Base-by-base conservation (phyloP, 1,140 invertebrate genomes). In the Lutraria rhynchaena region DNA sequence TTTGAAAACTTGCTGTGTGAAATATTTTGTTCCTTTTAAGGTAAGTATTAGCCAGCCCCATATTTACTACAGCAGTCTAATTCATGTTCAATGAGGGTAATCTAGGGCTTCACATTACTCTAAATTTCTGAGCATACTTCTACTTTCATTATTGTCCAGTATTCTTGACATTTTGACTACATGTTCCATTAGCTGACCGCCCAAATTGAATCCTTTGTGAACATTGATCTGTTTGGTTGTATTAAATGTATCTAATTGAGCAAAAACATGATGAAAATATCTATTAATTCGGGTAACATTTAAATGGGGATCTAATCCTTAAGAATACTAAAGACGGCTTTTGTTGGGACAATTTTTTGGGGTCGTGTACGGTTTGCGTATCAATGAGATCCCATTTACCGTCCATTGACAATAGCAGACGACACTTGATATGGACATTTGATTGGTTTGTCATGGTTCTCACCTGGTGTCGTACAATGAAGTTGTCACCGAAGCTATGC, bases 251-350 rank as follows among this genome's bases (percentile, higher is more conserved):
- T 61, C 73, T 75, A 75, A 75, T 75, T 75, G 73, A 60, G 73
- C 73, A 61, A 75, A 75, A 75, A 75, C 73, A 49, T 75, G 73
- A 46, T 75, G 73, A 75, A 75, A 75, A 75, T 75, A 61, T 31
- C 73, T 61, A 75, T 75, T 75, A 60, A 63, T 75, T 57, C 55
- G 33, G 55, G 55, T 60, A 75, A 61, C 73, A 61, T 61, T 49
- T 61, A 60, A 75, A 75, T 33, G 31, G 41, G 73, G 46, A 46
- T 60, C 73, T 60, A 75, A 75, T 75, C 55, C 70, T 61, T 61
- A 44, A 27, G 22, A 63, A 37, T 73, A 35, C 24, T 46, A 73
- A 58, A 67, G 63, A 37, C 3, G 41, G 17, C 63, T 44, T 57
- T 75, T 75, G 55, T 49, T 60, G 73, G 27, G 58, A 27, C 73